Conservation (phyloP, 2,797 vertebrate genomes). For the Allobates femoralis region DNA sequence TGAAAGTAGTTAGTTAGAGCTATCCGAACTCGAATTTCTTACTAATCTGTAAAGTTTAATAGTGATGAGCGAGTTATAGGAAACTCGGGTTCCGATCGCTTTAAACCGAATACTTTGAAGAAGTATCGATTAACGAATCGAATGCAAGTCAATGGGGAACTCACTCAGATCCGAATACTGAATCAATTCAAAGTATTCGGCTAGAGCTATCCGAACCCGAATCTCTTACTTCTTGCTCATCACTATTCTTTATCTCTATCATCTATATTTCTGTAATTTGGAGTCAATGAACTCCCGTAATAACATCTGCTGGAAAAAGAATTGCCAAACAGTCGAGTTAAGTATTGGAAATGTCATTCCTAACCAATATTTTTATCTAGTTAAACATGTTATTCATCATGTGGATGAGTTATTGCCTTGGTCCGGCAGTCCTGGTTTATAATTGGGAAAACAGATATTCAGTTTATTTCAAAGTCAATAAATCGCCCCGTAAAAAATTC, state of each 20-base stretch:
- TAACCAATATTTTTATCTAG: conserved; percentile 34
- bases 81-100: no score
- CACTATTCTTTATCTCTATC: background rate
- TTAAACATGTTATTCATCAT: conserved; percentile 27
- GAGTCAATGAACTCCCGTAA: background rate
- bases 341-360: conserved; percentile 38
- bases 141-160: no score
- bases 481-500: conserved; percentile 26
- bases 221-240: no score
- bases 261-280: background rate
- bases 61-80: no score
- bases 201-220: no score
- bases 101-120: no score
- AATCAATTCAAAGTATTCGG: no score
- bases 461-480: conserved; percentile 43
- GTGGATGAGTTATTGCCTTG: conserved; percentile 7
- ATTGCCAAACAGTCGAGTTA: conserved; percentile 24
- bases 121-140: no score
- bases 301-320: background rate
- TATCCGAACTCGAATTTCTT: no score
- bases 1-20: no score
- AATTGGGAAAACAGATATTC: conserved; percentile 5
- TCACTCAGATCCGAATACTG: no score
- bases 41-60: no score
- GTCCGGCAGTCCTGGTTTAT: background rate